Conservation (phyloP, 2,113 vertebrate genomes). For the Clarias gariepinus region DNA sequence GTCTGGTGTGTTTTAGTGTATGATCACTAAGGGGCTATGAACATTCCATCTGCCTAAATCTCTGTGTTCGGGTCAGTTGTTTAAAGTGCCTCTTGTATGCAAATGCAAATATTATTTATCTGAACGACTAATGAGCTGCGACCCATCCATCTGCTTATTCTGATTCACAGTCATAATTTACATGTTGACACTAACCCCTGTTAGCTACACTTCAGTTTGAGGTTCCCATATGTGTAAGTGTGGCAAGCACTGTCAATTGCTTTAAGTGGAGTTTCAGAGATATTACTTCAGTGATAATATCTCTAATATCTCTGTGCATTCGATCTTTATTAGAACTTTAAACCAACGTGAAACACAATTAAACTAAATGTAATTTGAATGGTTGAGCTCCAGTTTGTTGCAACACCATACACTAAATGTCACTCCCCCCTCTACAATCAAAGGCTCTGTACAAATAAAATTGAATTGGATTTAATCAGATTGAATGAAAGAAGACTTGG, state of each 20-base stretch:
- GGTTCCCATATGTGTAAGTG: background rate
- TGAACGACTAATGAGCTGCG: conserved; percentile 12
- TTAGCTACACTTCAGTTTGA: background rate
- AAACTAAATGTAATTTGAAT: background rate
- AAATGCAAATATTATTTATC: background rate
- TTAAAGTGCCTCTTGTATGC: background rate
- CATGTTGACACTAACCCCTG: background rate
- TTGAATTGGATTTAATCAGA: no score
- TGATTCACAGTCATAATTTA: background rate
- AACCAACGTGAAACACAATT: background rate
- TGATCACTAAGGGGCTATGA: background rate
- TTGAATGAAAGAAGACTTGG: background rate
- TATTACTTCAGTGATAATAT: background rate
- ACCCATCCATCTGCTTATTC: conserved; percentile 20
- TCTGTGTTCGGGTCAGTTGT: background rate
- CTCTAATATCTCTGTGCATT: no score
- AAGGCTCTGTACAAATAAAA: no score
- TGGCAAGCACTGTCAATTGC: background rate
- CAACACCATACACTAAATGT: background rate
- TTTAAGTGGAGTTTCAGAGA: background rate
- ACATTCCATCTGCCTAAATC: background rate
- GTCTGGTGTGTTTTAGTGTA: background rate
- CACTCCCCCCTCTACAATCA: no score
- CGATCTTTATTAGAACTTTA: background rate
- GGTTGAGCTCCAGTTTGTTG: background rate